These are phyloP conservation scores for Catostylus mosaicus DNA, from an alignment of 30 jellyfish, hydroid and myxozoan species.

Conservation along the genomic window DNA sequence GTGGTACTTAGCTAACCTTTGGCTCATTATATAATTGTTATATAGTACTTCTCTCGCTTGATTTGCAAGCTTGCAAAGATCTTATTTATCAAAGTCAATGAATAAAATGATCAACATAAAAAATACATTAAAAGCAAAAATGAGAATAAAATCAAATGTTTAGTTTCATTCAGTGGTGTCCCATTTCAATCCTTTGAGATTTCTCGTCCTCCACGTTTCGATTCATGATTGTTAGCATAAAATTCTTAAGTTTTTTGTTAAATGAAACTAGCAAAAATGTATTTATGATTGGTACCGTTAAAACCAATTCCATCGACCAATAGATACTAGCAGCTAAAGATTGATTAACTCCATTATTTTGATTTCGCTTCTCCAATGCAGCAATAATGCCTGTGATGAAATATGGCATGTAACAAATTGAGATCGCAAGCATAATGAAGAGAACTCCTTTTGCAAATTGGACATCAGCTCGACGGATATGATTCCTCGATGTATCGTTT, in stretches of 20 bases:
- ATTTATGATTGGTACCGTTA: background rate
- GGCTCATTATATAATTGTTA: no score
- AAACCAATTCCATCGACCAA: constrained; percentile 11
- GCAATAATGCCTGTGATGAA: background rate
- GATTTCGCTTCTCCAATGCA: background rate
- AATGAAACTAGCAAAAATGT: background rate
- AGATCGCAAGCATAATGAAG: constrained; percentile 15
- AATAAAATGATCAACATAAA: no score
- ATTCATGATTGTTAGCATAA: background rate
- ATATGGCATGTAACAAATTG: constrained; percentile 20
- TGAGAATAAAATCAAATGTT: no score
- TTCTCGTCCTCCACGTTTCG: background rate
- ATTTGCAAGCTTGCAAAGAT: no score
- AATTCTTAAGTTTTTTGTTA: constrained; percentile 15
- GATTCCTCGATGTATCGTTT: background rate
- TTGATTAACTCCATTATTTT: background rate
- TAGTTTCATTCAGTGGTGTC: no score
- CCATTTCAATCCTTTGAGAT: no score
- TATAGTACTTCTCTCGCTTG: no score
- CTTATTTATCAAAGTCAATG: no score
- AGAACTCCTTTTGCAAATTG: constrained; percentile 17
- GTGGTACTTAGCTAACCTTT: no score
- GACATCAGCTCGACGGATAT: constrained; percentile 21
- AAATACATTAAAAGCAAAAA: no score
- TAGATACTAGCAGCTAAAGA: background rate